These are phyloP conservation scores for Saxidomus purpurata DNA, from an alignment of 1,140 invertebrate genomes.

Conservation along the genomic window DNA sequence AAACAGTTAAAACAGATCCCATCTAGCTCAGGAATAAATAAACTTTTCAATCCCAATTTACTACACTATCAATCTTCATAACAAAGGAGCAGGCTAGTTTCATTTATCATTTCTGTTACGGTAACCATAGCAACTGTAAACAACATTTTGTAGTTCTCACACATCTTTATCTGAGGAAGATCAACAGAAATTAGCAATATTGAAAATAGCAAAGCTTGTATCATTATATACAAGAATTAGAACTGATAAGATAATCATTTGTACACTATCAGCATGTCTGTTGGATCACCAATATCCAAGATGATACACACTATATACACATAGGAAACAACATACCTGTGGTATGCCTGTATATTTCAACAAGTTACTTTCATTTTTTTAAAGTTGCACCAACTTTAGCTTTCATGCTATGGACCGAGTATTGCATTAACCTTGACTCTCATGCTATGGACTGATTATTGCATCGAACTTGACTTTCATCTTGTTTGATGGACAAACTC, in stretches of 20 bases:
- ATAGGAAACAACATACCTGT: too few species aligned
- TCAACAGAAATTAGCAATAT: constrained; percentile 3
- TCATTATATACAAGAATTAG: background rate
- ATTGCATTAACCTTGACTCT: too few species aligned
- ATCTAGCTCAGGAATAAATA: background rate
- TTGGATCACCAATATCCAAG: too few species aligned
- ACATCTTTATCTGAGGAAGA: background rate
- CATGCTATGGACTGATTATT: too few species aligned
- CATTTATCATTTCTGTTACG: constrained; percentile 38
- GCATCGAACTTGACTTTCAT: too few species aligned
- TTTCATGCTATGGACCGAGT: too few species aligned
- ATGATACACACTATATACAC: too few species aligned
- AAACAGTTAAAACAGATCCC: too few species aligned
- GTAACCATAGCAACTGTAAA: constrained; percentile 32
- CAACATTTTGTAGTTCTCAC: constrained; percentile 32
- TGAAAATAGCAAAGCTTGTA: background rate
- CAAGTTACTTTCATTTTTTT: too few species aligned
- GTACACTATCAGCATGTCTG: background rate
- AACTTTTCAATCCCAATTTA: background rate
- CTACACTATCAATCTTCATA: background rate
- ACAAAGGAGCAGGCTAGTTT: background rate
- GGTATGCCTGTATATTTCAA: too few species aligned
- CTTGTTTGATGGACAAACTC: too few species aligned
- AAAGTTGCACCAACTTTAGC: too few species aligned
- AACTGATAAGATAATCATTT: background rate